Percentiles rank a stretch among this genome's conserved stretches.
These are phyloP conservation scores for Acanthaster planci DNA, from an alignment of 35 echinoderm and acorn worm genomes.

Conservation along the genomic window DNA sequence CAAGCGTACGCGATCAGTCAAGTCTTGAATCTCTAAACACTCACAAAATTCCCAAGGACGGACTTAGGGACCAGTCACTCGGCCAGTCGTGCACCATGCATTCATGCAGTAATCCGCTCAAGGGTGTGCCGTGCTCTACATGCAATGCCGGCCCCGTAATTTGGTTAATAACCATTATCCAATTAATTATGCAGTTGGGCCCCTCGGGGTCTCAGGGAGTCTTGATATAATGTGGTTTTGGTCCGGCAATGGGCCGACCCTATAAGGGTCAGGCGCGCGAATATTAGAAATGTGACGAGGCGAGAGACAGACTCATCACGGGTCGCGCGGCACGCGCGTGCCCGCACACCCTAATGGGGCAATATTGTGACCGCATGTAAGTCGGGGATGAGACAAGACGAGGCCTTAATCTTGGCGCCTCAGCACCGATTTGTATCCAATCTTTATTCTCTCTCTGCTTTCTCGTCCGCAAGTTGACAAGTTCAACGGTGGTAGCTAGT, in stretches of 20 bases:
- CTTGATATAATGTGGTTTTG: too few species aligned
- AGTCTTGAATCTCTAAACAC: too few species aligned
- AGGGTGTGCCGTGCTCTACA: neutral
- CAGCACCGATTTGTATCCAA: conserved; percentile 26
- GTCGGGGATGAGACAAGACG: neutral
- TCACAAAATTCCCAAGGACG: too few species aligned
- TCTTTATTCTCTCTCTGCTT: neutral
- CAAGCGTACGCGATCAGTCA: too few species aligned
- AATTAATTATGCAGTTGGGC: conserved; percentile 28
- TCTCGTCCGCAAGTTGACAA: neutral
- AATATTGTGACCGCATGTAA: neutral
- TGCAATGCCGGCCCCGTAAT: neutral
- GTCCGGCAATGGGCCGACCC: too few species aligned
- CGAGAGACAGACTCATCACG: neutral
- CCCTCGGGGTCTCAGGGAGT: neutral
- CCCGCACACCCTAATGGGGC: neutral
- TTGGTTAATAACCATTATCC: conserved; percentile 9
- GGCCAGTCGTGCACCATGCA: too few species aligned
- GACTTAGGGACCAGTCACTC: too few species aligned
- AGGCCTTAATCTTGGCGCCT: conserved; percentile 17
- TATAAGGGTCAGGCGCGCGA: neutral
- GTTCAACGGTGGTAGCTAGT: neutral
- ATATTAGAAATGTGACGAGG: neutral
- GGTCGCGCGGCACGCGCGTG: neutral
- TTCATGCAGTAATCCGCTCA: neutral